phyloP scores from a whole-genome alignment of 2,113 vertebrate genomes.

The Empidonax traillii region DNA sequence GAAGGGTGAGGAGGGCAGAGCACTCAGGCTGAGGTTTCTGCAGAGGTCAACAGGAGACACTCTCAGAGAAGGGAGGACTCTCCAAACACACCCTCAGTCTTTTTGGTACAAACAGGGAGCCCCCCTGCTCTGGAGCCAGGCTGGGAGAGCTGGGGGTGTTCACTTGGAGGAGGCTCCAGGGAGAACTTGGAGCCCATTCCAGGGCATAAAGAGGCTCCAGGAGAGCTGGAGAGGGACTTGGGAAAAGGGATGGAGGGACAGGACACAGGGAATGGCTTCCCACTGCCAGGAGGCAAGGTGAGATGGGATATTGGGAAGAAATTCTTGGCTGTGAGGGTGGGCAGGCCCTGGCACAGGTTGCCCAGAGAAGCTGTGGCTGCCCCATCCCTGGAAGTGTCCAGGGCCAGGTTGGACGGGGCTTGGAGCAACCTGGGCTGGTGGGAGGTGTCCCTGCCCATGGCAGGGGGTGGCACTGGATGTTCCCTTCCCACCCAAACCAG shows the following conservation, averaged over 20 bases:
- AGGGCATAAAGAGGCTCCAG: neutral
- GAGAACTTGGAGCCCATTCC: neutral
- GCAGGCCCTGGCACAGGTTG: too few species aligned
- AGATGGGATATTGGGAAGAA: too few species aligned
- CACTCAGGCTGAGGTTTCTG: neutral
- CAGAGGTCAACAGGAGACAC: neutral
- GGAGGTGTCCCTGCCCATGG: neutral
- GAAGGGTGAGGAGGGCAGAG: neutral
- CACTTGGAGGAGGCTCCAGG: neutral
- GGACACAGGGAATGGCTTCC: neutral
- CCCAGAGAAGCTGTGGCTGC: neutral
- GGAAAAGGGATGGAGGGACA: neutral
- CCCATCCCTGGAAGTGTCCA: neutral
- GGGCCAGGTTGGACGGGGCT: neutral
- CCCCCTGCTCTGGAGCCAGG: neutral
- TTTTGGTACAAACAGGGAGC: neutral
- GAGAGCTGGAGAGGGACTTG: neutral
- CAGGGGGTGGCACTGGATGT: neutral
- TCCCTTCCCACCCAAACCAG: neutral
- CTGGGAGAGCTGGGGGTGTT: neutral
- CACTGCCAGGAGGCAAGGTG: too few species aligned
- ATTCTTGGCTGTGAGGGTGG: too few species aligned
- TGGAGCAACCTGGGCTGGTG: neutral
- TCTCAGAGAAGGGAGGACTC: neutral
- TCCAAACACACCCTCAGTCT: neutral